Base-by-base conservation (phyloP, 2,113 vertebrate species). In the Microtus pennsylvanicus region DNA sequence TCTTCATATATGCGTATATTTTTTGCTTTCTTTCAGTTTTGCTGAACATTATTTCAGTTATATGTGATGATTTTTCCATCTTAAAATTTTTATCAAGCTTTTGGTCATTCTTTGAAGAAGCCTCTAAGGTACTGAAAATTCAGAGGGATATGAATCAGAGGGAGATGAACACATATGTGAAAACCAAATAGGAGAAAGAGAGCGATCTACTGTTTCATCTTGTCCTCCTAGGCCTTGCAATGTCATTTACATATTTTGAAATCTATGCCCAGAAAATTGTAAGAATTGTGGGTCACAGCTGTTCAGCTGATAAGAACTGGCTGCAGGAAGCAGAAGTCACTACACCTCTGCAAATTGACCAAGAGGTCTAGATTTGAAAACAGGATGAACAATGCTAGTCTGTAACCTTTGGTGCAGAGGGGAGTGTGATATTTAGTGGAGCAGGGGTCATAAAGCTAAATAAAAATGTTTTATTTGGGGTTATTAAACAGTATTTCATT, bases 391-490 rank as follows among this genome's bases (percentile, higher is more conserved):
- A 78, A 91, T 30, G 28, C 14, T n/a, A 5, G 90, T 81, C n/a
- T 13, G 3, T 55, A 92, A 33, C 30, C 24, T 55, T 70, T 65
- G 77, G 16, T 74, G 47, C 12, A 14, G 7, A 26, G 50, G 47
- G 10, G 0, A 76, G 61, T 70, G 13, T 74, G 69, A 63, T 77
- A 58, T 35, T 65, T 80, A 38, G 67, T 26, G 3, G 21, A 38
- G 89, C 26, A 8, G 42, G 74, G 22, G 47, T 65, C 3, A 4
- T 95, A 55, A 82, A 92, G 16, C 87, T 0, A 93, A 95, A 93
- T 93, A 69, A 72, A 90, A 87, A 89, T 94, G 87, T 90, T 96
- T 96, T 96, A 89, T 95, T 93, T 96, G 82, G 89, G 90, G 75
- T 76, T 94, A 93, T 94, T 82, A 93, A 94, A 50, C 63, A 38